phyloP scores from a whole-genome alignment of 2,888 invertebrate genomes.

The Aethes cnicana region DNA sequence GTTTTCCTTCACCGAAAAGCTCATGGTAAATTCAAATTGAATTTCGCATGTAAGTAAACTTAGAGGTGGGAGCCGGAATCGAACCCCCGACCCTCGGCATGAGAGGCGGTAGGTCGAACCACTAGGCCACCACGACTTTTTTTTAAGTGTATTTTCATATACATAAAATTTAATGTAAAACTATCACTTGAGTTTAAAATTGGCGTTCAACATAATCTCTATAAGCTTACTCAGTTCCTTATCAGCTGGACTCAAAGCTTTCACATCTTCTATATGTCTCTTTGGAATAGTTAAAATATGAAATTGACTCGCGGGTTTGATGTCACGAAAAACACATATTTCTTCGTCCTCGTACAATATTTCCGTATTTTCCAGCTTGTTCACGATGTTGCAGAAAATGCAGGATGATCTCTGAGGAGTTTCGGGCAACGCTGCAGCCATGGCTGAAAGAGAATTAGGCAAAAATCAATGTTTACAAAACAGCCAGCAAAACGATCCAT shows the following conservation, averaged over 20 bases:
- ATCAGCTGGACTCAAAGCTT: slow-evolving; percentile 84
- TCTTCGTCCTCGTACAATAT: slow-evolving; percentile 88
- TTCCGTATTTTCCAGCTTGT: slow-evolving; percentile 82
- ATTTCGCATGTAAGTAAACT: too few species aligned
- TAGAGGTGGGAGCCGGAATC: too few species aligned
- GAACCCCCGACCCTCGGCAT: too few species aligned
- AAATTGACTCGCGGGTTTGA: slow-evolving; percentile 89
- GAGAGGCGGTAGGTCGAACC: too few species aligned
- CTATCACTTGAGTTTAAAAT: not conserved
- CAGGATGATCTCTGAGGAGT: slow-evolving; percentile 70
- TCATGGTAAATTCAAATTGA: too few species aligned
- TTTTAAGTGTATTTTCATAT: too few species aligned
- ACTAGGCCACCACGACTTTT: too few species aligned
- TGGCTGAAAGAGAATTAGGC: not conserved
- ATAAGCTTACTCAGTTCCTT: slow-evolving; percentile 85
- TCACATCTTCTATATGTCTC: slow-evolving; percentile 89
- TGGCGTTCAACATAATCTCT: not conserved
- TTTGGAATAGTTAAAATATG: slow-evolving; percentile 91
- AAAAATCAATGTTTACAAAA: not conserved
- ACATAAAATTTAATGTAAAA: too few species aligned
- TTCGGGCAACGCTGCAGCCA: slow-evolving; percentile 15
- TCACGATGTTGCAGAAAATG: slow-evolving; percentile 89
- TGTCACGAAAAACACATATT: slow-evolving; percentile 91
- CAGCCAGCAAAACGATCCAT: not conserved
- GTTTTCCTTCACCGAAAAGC: too few species aligned